A percentile compares a stretch with the other conserved stretches of the same genome.
Evolutionary conservation across 2,888 invertebrate species (phyloP).

Genomic region (Dolichomitus sp.): DNA sequence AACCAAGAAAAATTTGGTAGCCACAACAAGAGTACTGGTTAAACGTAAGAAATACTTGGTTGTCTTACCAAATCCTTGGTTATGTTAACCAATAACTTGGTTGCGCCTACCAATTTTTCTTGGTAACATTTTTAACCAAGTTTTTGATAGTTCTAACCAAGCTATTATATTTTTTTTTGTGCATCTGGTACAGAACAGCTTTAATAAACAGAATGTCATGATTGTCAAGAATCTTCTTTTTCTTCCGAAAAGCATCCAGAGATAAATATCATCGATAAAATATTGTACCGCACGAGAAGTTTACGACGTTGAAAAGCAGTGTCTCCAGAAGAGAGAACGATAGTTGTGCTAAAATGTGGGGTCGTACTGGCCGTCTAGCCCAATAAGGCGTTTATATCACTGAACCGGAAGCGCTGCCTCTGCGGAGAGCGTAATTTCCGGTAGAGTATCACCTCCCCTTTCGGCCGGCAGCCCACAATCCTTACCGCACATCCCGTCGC

Average conservation of each 20-base stretch:
- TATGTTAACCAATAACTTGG: too few relatives aligned
- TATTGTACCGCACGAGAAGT: slow-evolving; percentile 33
- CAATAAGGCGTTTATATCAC: slow-evolving; percentile 71
- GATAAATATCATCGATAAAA: slow-evolving; percentile 46
- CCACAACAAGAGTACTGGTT: too few relatives aligned
- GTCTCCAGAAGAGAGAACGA: slow-evolving; percentile 1
- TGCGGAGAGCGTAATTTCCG: slow-evolving; percentile 81
- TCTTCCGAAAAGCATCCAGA: slow-evolving; percentile 23
- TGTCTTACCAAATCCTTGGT: too few relatives aligned
- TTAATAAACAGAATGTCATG: not conserved
- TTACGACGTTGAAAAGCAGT: slow-evolving; percentile 28
- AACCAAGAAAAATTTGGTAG: too few relatives aligned
- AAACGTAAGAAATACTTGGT: too few relatives aligned
- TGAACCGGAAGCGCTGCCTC: slow-evolving; percentile 76
- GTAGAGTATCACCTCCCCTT: slow-evolving; percentile 73
- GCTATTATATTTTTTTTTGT: not conserved
- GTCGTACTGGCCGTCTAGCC: slow-evolving; percentile 33
- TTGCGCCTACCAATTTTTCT: too few relatives aligned
- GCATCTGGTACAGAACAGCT: not conserved
- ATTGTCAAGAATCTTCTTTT: slow-evolving; percentile 31
- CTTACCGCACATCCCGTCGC: slow-evolving; percentile 25
- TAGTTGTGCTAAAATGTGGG: slow-evolving; percentile 2
- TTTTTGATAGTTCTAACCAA: too few relatives aligned
- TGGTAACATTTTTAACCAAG: not conserved
- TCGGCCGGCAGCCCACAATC: slow-evolving; percentile 42